Conservation (phyloP, 2,888 invertebrate species). For the Thyatira batis region DNA sequence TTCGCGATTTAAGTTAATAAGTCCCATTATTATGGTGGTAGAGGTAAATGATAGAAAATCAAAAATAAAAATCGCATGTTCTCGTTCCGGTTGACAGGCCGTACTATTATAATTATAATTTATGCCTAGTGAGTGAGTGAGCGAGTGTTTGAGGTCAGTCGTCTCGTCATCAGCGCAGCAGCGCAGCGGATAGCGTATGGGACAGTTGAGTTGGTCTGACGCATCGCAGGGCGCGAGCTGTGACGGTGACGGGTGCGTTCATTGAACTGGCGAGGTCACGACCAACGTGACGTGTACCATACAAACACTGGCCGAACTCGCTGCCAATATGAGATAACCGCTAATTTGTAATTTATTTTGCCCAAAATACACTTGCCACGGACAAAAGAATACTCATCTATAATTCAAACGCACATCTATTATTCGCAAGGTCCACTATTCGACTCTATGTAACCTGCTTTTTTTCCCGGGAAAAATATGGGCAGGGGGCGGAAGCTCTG, state of each 20-base stretch:
- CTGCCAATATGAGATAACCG: slow-evolving; percentile 33
- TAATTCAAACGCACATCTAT: no score
- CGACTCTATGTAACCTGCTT: no score
- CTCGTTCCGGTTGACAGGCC: not conserved
- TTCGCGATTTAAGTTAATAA: no score
- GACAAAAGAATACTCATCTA: no score
- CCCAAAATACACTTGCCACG: no score
- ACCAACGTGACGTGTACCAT: slow-evolving; percentile 68
- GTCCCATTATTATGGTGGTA: no score
- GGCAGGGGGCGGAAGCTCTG: no score
- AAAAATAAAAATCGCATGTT: not conserved
- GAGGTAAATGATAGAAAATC: no score
- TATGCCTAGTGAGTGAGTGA: not conserved
- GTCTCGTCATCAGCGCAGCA: not conserved
- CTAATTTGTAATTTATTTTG: slow-evolving; percentile 1
- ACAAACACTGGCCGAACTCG: slow-evolving; percentile 50
- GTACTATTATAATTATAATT: not conserved
- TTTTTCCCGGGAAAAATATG: no score
- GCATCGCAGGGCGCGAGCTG: slow-evolving; percentile 64
- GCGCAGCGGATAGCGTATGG: slow-evolving; percentile 30
- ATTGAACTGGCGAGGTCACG: slow-evolving; percentile 80
- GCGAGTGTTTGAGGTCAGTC: not conserved
- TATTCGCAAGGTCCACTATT: no score
- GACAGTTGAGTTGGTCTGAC: slow-evolving; percentile 50
- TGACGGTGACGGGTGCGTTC: slow-evolving; percentile 68